These are phyloP conservation scores for Neoascia interrupta DNA, from an alignment of 2,888 invertebrate species.

Conservation along the genomic window DNA sequence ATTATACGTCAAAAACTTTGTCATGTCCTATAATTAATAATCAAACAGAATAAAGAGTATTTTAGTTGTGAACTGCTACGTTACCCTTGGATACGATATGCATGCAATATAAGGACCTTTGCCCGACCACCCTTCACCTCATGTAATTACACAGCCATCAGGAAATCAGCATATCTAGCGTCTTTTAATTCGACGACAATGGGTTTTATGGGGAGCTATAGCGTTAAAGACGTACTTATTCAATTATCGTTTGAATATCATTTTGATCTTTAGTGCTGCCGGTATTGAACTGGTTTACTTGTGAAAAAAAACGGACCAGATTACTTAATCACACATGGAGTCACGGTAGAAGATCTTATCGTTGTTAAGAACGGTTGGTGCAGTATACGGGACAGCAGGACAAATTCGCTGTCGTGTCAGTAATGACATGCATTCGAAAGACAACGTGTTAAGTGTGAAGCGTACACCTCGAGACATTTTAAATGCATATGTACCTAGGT, in stretches of 20 bases:
- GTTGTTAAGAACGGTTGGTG: constrained; percentile 7
- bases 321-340: constrained; percentile 5
- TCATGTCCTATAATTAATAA: constrained; percentile 49
- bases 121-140: no score
- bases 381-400: constrained; percentile 17
- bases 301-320: no score
- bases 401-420: constrained; percentile 54
- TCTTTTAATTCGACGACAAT: constrained; percentile 6
- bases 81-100: no score
- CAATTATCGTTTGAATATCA: constrained; percentile 57
- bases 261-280: constrained; percentile 27
- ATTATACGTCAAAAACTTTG: constrained; percentile 28
- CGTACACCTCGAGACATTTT: constrained; percentile 49
- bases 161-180: not conserved
- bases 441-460: constrained; percentile 54
- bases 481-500: constrained; percentile 31
- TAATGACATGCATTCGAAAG: constrained; percentile 50
- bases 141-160: no score
- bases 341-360: not conserved
- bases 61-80: constrained; percentile 27
- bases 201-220: constrained; percentile 25
- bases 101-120: no score
- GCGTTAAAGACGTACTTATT: constrained; percentile 53
- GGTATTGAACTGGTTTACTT: constrained; percentile 41
- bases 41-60: constrained; percentile 5